A percentile compares a stretch with the other conserved stretches of the same genome.
phyloP scores from a whole-genome alignment of 2,797 vertebrate genomes.

The Vespertilio murinus region DNA sequence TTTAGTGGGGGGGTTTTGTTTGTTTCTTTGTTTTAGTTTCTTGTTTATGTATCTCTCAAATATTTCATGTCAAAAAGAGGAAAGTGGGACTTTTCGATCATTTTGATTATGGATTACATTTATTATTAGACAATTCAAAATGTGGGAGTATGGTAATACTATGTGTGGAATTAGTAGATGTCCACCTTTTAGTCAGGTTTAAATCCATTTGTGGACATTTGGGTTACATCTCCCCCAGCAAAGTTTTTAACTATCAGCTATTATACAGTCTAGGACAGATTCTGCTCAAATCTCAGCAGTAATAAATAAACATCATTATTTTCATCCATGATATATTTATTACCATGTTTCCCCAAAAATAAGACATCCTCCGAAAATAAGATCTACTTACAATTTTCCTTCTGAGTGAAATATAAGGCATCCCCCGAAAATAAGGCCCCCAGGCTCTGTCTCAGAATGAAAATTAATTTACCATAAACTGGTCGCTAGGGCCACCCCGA shows the following conservation, averaged over 20 bases:
- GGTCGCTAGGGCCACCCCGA: too few relatives aligned
- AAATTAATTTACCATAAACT: too few relatives aligned
- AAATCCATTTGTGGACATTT: constrained; percentile 13
- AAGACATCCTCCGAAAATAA: too few relatives aligned
- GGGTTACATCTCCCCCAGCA: neutral
- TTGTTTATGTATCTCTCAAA: constrained; percentile 18
- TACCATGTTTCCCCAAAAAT: too few relatives aligned
- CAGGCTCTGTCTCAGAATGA: too few relatives aligned
- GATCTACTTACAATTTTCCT: too few relatives aligned
- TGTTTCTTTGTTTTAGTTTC: neutral
- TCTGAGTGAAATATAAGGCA: too few relatives aligned
- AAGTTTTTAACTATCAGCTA: constrained; percentile 23
- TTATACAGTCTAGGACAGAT: constrained; percentile 20
- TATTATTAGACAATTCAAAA: constrained; percentile 37
- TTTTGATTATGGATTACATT: constrained; percentile 22
- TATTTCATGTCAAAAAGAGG: neutral
- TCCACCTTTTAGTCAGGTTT: constrained; percentile 38
- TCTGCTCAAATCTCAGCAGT: constrained; percentile 42
- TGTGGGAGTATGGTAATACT: neutral
- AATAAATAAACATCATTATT: constrained; percentile 50
- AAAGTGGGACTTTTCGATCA: neutral
- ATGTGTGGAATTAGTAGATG: constrained; percentile 19
- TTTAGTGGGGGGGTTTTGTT: neutral
- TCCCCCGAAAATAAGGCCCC: too few relatives aligned
- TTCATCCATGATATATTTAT: constrained; percentile 46